A percentile compares a stretch with the other conserved stretches of the same genome.
phyloP scores from a whole-genome alignment of 2,797 vertebrate genomes.

The Acanthurus leucopareius region DNA sequence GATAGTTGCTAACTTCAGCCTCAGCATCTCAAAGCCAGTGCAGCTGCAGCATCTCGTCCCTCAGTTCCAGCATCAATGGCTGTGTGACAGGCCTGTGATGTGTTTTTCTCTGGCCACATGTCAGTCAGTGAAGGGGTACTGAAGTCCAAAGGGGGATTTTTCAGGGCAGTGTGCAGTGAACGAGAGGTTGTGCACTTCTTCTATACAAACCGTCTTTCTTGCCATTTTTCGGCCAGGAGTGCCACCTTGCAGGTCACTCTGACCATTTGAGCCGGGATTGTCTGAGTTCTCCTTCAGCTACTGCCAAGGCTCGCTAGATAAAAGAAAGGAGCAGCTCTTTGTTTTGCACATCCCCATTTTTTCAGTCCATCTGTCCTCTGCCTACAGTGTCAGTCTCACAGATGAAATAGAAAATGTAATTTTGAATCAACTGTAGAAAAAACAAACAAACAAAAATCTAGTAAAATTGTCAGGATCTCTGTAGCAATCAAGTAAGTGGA shows the following conservation, averaged over 20 bases:
- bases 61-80: background rate
- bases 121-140: background rate
- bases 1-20: conserved; percentile 25
- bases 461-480: background rate
- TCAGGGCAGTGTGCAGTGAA: conserved; percentile 13
- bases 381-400: background rate
- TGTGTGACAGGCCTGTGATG: conserved; percentile 29
- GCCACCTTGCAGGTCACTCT: conserved; percentile 8
- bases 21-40: conserved; percentile 15
- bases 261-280: background rate
- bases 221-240: background rate
- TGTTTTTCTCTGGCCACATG: conserved; percentile 23
- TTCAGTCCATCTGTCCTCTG: background rate
- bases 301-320: background rate
- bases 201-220: conserved; percentile 2
- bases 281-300: background rate
- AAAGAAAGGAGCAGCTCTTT: background rate
- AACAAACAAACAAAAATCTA: background rate
- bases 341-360: background rate
- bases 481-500: background rate
- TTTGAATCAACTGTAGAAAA: background rate
- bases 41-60: conserved; percentile 23
- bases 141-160: background rate
- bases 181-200: background rate
- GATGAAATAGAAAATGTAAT: background rate